Evolutionary conservation across 1,140 invertebrate species (phyloP).

Genomic region (Heliconius hewitsoni): DNA sequence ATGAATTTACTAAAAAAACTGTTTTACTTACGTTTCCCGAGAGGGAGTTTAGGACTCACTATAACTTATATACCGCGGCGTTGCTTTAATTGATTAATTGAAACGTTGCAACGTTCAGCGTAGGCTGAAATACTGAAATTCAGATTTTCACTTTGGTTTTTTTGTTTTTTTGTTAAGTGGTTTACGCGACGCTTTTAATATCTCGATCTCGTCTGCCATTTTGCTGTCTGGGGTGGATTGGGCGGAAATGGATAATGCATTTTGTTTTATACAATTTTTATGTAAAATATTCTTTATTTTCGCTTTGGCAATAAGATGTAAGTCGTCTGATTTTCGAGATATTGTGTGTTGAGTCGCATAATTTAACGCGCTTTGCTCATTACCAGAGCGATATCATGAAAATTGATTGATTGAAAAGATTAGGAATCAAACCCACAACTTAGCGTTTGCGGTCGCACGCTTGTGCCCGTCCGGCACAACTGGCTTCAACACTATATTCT

Average conservation of each 20-base stretch:
- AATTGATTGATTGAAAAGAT: no score
- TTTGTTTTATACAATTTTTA: neutral
- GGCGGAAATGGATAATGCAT: neutral
- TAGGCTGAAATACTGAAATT: slow-evolving; percentile 4
- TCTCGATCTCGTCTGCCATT: slow-evolving; percentile 7
- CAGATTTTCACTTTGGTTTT: neutral
- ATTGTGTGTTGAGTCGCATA: no score
- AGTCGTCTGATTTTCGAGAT: no score
- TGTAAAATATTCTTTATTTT: neutral
- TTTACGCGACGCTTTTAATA: slow-evolving; percentile 14
- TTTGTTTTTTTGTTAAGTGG: neutral
- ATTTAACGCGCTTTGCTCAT: no score
- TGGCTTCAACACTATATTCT: no score
- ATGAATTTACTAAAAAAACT: neutral
- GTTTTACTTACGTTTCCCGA: no score
- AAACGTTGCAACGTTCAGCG: neutral
- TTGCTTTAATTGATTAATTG: slow-evolving; percentile 14
- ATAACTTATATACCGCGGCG: neutral
- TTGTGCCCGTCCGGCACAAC: no score
- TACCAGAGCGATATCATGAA: no score
- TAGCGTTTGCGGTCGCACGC: no score
- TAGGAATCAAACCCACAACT: no score
- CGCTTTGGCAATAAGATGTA: no score
- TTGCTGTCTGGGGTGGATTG: neutral
- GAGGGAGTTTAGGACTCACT: neutral